Base-by-base conservation (phyloP, 1,140 invertebrate species). In the Drosophila punjabiensis region DNA sequence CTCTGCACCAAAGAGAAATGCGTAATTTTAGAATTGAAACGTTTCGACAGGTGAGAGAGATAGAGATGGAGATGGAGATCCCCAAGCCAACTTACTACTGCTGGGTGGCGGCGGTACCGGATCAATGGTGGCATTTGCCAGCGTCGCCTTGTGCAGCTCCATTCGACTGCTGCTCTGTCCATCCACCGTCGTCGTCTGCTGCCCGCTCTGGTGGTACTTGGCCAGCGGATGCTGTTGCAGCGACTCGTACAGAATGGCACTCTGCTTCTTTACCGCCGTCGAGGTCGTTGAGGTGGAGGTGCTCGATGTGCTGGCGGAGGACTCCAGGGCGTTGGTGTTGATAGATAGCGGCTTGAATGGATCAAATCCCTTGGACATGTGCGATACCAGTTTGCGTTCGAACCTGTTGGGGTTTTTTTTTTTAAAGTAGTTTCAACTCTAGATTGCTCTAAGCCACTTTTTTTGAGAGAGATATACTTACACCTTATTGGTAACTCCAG, bases 401-500 rank as follows among this genome's bases (percentile, higher is more conserved):
- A 93, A 93, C 47, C 92, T 93, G 43, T 28, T 3, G 4, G 1
- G 0, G 1, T 18, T 10, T 6, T 39, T 13, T 53, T 50, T 0
- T 8, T 24, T n/a, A n/a, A 4, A 32, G 39, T 18, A 39, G 1
- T 39, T 30, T 48, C 9, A 16, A 18, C 5, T 52, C 10, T 28
- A 16, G 5, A 37, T 28, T 52, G 24, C 16, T n/a, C 0, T 0
- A 13, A 13, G 14, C 18, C 2, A 10, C 2, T 8, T n/a, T 13
- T 16, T 41, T 35, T 14, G n/a, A n/a, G n/a, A n/a, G 2, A 6
- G 16, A 13, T 65, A 9, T 35, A 87, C 86, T 83, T 77, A 93
- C 92, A 93, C 92, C 77, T 93, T 92, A 33, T 93, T 93, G 63
- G 92, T 93, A 3, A 93, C 92, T n/a, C 92, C 92, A 24, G 92